These are phyloP conservation scores for Tragopan temminckii DNA, from an alignment of 2,797 vertebrate species.

Conservation along the genomic window DNA sequence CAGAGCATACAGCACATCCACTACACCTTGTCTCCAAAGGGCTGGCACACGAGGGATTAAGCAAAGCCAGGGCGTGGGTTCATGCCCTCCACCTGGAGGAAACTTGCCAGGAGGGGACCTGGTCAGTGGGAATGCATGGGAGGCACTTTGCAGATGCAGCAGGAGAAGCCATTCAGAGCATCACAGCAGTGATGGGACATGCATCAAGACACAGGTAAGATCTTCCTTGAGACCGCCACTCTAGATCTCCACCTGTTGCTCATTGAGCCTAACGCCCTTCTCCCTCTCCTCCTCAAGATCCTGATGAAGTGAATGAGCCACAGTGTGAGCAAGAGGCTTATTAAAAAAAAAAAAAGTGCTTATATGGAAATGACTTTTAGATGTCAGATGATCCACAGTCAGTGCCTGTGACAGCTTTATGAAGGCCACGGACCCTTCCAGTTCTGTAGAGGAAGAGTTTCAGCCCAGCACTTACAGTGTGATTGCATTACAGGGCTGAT, in stretches of 20 bases:
- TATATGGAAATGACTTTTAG: not conserved
- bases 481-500: accelerated
- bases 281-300: not conserved
- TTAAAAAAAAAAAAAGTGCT: not conserved
- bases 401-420: not conserved
- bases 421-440: not conserved
- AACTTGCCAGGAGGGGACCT: not conserved
- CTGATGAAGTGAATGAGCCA: not conserved
- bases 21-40: not conserved
- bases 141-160: not conserved
- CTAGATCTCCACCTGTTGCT: not conserved
- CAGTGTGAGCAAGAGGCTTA: not conserved
- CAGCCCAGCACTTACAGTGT: not conserved
- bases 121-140: not conserved
- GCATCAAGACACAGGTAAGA: not conserved
- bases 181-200: not conserved
- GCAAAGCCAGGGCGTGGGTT: not conserved
- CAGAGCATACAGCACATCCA: not conserved
- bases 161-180: not conserved
- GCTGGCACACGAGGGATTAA: not conserved
- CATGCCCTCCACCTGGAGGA: not conserved
- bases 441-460: not conserved
- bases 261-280: not conserved
- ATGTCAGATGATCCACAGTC: not conserved
- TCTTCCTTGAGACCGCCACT: not conserved